A percentile compares a stretch with the other conserved stretches of the same genome.
Evolutionary conservation across 2,888 invertebrate genomes (phyloP).

Genomic region (Apotomis turbidana): DNA sequence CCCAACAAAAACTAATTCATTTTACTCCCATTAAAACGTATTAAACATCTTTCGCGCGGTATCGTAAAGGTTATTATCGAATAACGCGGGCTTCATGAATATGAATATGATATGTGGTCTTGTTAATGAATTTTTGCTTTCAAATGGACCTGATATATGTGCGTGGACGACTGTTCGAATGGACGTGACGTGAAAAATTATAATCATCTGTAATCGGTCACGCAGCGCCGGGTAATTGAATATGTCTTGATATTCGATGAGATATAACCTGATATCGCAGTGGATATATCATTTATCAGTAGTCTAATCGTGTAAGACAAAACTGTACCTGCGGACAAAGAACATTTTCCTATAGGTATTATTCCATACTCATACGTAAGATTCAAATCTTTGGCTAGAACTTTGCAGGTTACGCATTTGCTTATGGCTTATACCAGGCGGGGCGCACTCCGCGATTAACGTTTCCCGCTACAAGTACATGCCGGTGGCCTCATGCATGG

Average conservation of each 20-base stretch:
- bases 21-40: background rate
- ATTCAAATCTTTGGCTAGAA: too few species aligned
- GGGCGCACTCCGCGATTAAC: too few species aligned
- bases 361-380: too few species aligned
- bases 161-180: conserved; percentile 36
- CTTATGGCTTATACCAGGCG: too few species aligned
- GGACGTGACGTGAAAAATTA: conserved; percentile 48
- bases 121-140: conserved; percentile 42
- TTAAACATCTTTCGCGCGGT: background rate
- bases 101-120: background rate
- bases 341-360: too few species aligned
- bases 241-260: conserved; percentile 44
- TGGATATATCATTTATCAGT: conserved; percentile 5
- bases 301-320: background rate
- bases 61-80: background rate
- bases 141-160: conserved; percentile 45
- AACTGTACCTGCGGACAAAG: background rate
- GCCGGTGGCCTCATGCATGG: too few species aligned
- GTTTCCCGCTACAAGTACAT: too few species aligned
- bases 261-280: conserved; percentile 35
- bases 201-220: conserved; percentile 49
- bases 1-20: conserved; percentile 28
- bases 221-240: conserved; percentile 49
- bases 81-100: background rate
- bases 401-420: too few species aligned